Evolutionary conservation across 1,140 invertebrate species (phyloP), one percentile per base, ranked within the genome.

Genomic region (Neomicropteryx cornuta): DNA sequence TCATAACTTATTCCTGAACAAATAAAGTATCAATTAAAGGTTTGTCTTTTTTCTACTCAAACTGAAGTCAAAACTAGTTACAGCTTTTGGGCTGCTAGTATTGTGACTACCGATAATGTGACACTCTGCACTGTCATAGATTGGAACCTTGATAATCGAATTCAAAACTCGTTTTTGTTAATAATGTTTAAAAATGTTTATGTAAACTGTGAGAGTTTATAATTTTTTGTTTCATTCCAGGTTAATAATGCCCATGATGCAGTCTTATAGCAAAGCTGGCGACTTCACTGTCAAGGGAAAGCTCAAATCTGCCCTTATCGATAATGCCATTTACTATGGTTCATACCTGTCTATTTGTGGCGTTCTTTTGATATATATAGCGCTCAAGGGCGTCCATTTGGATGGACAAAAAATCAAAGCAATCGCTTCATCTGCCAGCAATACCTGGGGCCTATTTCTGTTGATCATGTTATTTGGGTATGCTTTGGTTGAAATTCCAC

Each of bases 281-380:
- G 94, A 99, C 55, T 99, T 99, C 55, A 94, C 86, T 3, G 75
- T 96, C 0, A 79, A 81, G 55, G 92, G 94, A 22, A 98, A 97
- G 72, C 62, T 99, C 2, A 92, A 91, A 60, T 92, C 92, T 10
- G 90, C 96, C 4, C 56, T 99, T 18, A 84, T 96, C 33, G 93
- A 96, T 54, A 99, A 99, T 70, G 87, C 87, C 6, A 93, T 99
- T 45, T 99, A 99, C 64, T 99, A 99, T 62, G 92, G 92, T 14
- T 94, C 90, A 36, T 99, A 98, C 63, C 66, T 97, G 17, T 81
- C 95, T 32, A 94, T 99, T 47, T 97, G 95, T 67, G 82, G 88
- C 6, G 76, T 98, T 28, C 73, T 97, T 31, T 71, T 99, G 2
- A 89, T 98, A 48, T 99, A 99, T 65, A 83, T 99, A 33, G 87